These are phyloP conservation scores for Tylochromis polylepis DNA, from an alignment of 2,113 vertebrate genomes.

Conservation along the genomic window DNA sequence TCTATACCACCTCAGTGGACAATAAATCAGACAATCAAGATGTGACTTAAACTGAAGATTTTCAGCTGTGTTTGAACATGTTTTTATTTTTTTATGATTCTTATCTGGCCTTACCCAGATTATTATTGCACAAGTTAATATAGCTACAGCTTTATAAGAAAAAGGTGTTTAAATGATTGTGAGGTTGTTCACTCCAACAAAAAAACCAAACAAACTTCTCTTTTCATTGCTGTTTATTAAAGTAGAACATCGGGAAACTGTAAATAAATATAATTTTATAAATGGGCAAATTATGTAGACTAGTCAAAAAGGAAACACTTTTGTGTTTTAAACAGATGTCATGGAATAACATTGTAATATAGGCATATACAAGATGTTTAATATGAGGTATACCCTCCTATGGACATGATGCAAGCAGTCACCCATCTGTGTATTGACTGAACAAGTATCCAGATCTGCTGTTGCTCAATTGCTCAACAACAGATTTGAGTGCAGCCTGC, in stretches of 20 bases:
- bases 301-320: neutral
- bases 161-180: neutral
- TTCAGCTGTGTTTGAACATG: too few species aligned
- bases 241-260: neutral
- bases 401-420: neutral
- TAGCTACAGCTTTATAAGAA: neutral
- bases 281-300: neutral
- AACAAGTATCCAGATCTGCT: neutral
- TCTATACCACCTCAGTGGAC: too few species aligned
- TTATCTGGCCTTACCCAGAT: too few species aligned
- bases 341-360: neutral
- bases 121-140: too few species aligned
- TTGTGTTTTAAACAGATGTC: neutral
- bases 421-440: neutral
- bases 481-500: neutral
- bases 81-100: too few species aligned
- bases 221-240: neutral
- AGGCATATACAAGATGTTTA: neutral
- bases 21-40: too few species aligned
- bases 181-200: neutral
- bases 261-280: neutral
- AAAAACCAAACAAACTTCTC: too few species aligned
- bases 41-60: too few species aligned
- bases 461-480: neutral
- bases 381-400: neutral